These are phyloP conservation scores for Cheilinus undulatus DNA, from an alignment of 2,113 vertebrate genomes.

Conservation along the genomic window DNA sequence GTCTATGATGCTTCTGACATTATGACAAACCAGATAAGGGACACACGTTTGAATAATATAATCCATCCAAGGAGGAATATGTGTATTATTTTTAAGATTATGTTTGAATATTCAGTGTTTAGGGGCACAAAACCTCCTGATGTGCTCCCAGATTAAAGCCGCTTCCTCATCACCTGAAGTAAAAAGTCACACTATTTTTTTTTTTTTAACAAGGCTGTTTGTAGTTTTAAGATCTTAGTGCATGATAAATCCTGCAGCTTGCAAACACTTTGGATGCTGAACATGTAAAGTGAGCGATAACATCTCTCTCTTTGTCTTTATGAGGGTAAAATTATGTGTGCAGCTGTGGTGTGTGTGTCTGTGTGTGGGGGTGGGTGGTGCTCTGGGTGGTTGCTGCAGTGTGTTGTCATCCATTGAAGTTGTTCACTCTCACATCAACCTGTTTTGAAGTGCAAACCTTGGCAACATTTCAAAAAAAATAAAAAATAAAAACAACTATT, in stretches of 20 bases:
- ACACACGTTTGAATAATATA: conserved; percentile 8
- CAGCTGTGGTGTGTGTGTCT: conserved; percentile 10
- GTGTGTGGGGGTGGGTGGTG: neutral
- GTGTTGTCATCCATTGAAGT: conserved; percentile 51
- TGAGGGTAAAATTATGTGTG: conserved; percentile 42
- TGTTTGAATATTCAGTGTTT: conserved; percentile 33
- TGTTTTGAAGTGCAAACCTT: conserved; percentile 21
- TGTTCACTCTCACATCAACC: conserved; percentile 29
- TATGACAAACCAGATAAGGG: conserved; percentile 16
- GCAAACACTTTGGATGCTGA: conserved; percentile 46
- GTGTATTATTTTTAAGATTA: conserved; percentile 6
- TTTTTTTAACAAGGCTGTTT: conserved; percentile 40
- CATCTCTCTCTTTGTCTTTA: conserved; percentile 58
- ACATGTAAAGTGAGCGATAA: conserved; percentile 63
- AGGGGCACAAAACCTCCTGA: conserved; percentile 45
- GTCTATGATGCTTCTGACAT: conserved; percentile 1
- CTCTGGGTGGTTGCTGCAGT: conserved; percentile 42
- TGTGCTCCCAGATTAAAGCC: conserved; percentile 48
- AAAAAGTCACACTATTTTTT: conserved; percentile 34
- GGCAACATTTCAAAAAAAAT: conserved; percentile 12
- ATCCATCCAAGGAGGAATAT: conserved; percentile 25
- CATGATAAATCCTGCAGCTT: conserved; percentile 50
- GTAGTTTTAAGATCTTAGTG: conserved; percentile 55
- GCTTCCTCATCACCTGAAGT: conserved; percentile 50
- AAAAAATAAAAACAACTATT: conserved; percentile 17